phyloP scores from a whole-genome alignment of 1,140 invertebrate genomes.

The Medauroidea extradentata region DNA sequence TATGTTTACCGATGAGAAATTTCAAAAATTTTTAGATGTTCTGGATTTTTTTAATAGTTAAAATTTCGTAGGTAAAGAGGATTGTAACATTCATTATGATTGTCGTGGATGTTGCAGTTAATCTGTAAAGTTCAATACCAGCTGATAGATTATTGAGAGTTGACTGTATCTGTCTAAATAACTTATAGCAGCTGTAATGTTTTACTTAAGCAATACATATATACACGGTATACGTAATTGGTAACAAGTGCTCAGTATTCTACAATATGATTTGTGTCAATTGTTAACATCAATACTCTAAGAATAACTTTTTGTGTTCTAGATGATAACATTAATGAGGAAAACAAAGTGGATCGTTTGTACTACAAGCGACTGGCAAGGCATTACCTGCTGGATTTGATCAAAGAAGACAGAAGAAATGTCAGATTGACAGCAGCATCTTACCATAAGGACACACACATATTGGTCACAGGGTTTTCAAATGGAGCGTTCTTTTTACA shows the following conservation, averaged over 20 bases:
- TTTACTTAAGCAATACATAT: neutral
- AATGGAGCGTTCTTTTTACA: conserved; percentile 85
- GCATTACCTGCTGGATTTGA: conserved; percentile 67
- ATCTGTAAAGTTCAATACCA: no score
- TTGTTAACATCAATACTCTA: no score
- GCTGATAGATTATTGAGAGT: neutral
- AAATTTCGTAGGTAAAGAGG: no score
- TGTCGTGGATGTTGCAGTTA: no score
- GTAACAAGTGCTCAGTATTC: neutral
- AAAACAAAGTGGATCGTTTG: conserved; percentile 43
- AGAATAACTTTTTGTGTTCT: no score
- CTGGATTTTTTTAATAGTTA: no score
- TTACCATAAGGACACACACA: conserved; percentile 71
- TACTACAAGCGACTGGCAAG: conserved; percentile 62
- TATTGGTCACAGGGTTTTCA: conserved; percentile 78
- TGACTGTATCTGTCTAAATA: neutral
- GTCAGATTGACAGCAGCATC: conserved; percentile 67
- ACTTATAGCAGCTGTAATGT: neutral
- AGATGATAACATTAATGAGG: no score
- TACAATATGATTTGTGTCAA: no score
- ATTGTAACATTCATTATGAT: no score
- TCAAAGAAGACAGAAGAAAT: conserved; percentile 55
- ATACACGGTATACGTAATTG: neutral
- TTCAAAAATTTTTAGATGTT: no score
- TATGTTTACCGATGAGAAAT: no score